A percentile compares a stretch with the other conserved stretches of the same genome.
Evolutionary conservation across 2,797 vertebrate genomes (phyloP).

Genomic region (Microchirus variegatus): DNA sequence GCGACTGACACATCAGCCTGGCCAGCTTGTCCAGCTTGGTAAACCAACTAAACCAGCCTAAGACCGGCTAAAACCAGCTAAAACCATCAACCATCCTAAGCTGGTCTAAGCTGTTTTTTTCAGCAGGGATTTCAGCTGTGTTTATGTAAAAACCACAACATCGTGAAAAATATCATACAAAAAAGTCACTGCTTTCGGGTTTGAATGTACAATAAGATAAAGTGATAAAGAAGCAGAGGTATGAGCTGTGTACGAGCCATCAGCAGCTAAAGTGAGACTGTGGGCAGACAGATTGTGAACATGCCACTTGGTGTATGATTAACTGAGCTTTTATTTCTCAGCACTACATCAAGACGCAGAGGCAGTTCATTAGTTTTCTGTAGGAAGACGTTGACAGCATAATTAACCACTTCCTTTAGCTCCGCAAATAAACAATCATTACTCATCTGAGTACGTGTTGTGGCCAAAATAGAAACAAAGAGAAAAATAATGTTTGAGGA

Average conservation of each 20-base stretch:
- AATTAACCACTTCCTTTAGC: conserved; percentile 69
- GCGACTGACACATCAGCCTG: no score
- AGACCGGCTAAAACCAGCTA: no score
- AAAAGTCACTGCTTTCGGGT: no score
- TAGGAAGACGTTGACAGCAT: conserved; percentile 58
- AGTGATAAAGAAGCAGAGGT: background rate
- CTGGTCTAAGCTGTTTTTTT: no score
- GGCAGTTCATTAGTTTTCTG: conserved; percentile 57
- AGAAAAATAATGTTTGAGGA: conserved; percentile 26
- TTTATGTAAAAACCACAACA: no score
- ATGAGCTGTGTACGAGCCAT: conserved; percentile 1
- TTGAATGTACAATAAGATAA: no score
- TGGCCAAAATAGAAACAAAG: conserved; percentile 19
- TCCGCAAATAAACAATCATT: conserved; percentile 63
- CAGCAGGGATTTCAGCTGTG: no score
- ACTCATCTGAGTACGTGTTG: conserved; percentile 43
- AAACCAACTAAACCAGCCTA: no score
- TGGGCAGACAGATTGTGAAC: conserved; percentile 34
- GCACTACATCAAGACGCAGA: conserved; percentile 51
- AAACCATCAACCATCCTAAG: no score
- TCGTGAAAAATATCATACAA: no score
- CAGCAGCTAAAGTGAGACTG: conserved; percentile 8
- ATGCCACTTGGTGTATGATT: conserved; percentile 46
- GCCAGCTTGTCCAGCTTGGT: no score
- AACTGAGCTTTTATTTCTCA: conserved; percentile 55